Evolutionary conservation across 2,888 invertebrate genomes (phyloP).

Genomic region (Polietes domitor): DNA sequence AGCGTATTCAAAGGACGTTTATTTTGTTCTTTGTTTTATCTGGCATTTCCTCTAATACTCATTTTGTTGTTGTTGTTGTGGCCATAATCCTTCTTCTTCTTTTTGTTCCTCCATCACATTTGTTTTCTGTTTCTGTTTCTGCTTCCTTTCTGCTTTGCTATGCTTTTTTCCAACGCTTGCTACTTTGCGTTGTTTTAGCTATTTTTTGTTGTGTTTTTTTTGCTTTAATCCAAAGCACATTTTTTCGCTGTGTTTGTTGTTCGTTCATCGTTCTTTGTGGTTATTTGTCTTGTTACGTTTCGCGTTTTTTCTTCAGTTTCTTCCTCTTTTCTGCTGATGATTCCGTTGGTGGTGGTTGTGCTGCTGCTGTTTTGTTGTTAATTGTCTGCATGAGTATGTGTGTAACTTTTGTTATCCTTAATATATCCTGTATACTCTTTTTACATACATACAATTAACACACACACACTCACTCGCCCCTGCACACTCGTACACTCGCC

Average conservation of each 20-base stretch:
- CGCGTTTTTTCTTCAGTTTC: neutral
- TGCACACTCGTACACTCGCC: neutral
- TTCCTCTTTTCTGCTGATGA: neutral
- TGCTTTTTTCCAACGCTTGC: neutral
- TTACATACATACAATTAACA: constrained; percentile 23
- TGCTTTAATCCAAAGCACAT: constrained; percentile 22
- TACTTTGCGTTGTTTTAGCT: neutral
- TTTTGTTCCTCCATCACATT: too few relatives aligned
- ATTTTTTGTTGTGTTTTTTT: neutral
- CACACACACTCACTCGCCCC: neutral
- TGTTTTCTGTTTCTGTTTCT: constrained; percentile 5
- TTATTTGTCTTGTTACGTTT: neutral
- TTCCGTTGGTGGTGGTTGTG: neutral
- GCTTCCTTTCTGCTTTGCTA: constrained; percentile 8
- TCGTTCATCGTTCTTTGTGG: neutral
- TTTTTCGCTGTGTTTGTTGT: neutral
- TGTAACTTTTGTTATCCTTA: constrained; percentile 51
- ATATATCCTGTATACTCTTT: constrained; percentile 58
- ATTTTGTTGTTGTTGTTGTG: neutral
- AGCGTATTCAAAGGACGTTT: neutral
- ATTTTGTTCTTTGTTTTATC: neutral
- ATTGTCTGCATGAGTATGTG: constrained; percentile 37
- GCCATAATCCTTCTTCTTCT: neutral
- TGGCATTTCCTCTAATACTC: neutral
- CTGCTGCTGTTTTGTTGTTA: constrained; percentile 22